Evolutionary conservation across 2,797 vertebrate species (phyloP), one percentile per base, ranked within the genome.

Genomic region (Characodon lateralis): DNA sequence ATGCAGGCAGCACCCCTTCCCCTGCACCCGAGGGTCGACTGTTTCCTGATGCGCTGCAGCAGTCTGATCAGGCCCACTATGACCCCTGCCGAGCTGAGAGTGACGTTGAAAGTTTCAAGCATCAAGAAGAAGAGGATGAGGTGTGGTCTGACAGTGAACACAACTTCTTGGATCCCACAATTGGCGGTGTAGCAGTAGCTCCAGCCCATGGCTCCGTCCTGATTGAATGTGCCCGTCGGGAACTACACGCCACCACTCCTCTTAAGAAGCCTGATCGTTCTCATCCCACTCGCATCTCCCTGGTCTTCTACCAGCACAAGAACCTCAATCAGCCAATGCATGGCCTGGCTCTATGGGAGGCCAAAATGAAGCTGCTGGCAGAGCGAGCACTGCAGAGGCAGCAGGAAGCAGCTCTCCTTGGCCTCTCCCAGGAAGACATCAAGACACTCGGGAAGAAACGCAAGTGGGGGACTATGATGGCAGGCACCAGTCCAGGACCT

Each of bases 221-320:
- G 75, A 98, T 99, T 0, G 98, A 99, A 91, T 99, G 98, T 0
- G 98, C 98, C 65, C 95, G 97, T 71, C 95, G 98, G 0, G 98
- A 99, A 92, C 95, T 99, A 22, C 98, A 99, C 0, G 98, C 98
- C 85, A 99, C 98, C 90, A 99, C 98, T 0, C 98, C 98, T 0
- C 94, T 99, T 83, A 99, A 97, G 95, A 98, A 92, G 76, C 98
- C 98, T 31, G 96, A 99, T 92, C 97, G 98, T 78, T 95, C 96
- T 83, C 98, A 99, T 85, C 98, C 98, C n/a, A 96, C 97, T 12
- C 98, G 98, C 89, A 99, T 99, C 94, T 99, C 98, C 83, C 95
- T 99, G 85, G 98, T 99, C 83, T 99, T 99, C 93, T 99, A 99
- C 96, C 98, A 99, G 97, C 98, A 99, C 96, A 99, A 99, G 95